These are phyloP conservation scores for Limanda limanda DNA, from an alignment of 2,113 vertebrate genomes.

Conservation along the genomic window DNA sequence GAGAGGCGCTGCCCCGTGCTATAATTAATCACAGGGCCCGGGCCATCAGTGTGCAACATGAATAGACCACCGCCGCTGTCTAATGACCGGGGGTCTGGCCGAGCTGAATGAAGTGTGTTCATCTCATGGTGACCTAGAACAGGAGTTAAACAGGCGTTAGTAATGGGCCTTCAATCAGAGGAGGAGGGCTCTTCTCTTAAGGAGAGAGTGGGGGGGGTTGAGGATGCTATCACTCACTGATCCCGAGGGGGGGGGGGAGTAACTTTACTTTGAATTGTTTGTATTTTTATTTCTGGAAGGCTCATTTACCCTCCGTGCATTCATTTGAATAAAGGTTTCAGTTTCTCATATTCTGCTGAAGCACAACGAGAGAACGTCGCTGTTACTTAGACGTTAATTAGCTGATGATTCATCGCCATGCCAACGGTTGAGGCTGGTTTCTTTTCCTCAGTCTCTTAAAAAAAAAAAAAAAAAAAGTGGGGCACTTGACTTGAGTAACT, in stretches of 20 bases:
- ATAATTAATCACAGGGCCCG: slow-evolving; percentile 79
- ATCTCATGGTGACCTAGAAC: slow-evolving; percentile 84
- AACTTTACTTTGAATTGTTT: slow-evolving; percentile 11
- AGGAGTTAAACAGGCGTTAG: slow-evolving; percentile 82
- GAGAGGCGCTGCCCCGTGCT: slow-evolving; percentile 72
- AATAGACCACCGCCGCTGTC: slow-evolving; percentile 69
- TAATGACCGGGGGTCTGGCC: slow-evolving; percentile 74
- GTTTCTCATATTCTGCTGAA: neutral
- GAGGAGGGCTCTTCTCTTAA: slow-evolving; percentile 40
- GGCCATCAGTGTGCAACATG: slow-evolving; percentile 62
- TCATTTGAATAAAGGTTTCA: neutral
- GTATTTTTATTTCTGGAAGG: slow-evolving; percentile 1
- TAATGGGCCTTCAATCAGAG: slow-evolving; percentile 71
- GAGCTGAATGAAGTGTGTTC: slow-evolving; percentile 81
- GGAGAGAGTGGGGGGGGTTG: slow-evolving; percentile 1
- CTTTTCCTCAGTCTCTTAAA: slow-evolving; percentile 4
- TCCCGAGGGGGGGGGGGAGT: neutral
- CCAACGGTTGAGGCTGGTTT: slow-evolving; percentile 11
- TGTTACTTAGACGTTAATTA: slow-evolving; percentile 53
- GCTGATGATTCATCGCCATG: slow-evolving; percentile 48
- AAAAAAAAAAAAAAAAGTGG: slow-evolving; percentile 43
- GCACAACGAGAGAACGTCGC: neutral
- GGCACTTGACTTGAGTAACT: slow-evolving; percentile 42
- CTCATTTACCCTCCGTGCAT: neutral
- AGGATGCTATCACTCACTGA: slow-evolving; percentile 26